These are phyloP conservation scores for Lasioglossum marginatum DNA, from an alignment of 2,888 invertebrate genomes.

Conservation along the genomic window DNA sequence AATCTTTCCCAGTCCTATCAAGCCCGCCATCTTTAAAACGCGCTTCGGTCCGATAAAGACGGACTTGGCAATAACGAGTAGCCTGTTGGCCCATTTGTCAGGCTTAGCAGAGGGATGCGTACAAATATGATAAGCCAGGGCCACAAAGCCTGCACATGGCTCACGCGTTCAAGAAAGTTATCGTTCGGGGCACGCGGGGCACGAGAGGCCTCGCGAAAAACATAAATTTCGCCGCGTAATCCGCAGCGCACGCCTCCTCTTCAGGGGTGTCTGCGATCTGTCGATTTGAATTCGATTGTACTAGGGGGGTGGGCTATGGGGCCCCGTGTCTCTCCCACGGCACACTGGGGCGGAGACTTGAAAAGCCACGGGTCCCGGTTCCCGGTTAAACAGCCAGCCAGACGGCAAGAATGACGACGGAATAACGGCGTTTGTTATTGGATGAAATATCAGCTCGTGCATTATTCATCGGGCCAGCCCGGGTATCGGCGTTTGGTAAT, in stretches of 20 bases:
- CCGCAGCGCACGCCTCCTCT: slow-evolving; percentile 29
- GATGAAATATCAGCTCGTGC: slow-evolving; percentile 67
- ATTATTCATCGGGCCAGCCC: slow-evolving; percentile 67
- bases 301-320: neutral
- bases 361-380: slow-evolving; percentile 28
- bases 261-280: slow-evolving; percentile 51
- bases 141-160: slow-evolving; percentile 27
- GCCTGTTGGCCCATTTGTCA: slow-evolving; percentile 63
- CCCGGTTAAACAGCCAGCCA: slow-evolving; percentile 33
- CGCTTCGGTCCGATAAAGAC: slow-evolving; percentile 31
- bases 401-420: slow-evolving; percentile 31
- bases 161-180: slow-evolving; percentile 55
- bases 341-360: neutral
- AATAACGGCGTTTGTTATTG: slow-evolving; percentile 58
- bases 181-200: slow-evolving; percentile 42
- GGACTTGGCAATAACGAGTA: slow-evolving; percentile 23
- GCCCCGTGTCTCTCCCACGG: too few relatives aligned
- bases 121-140: slow-evolving; percentile 65
- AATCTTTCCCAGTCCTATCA: neutral
- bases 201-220: slow-evolving; percentile 28
- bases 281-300: slow-evolving; percentile 67
- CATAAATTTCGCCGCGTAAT: slow-evolving; percentile 66
- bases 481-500: slow-evolving; percentile 68
- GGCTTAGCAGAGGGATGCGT: slow-evolving; percentile 60
- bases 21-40: neutral